Base-by-base conservation (phyloP, 2,797 vertebrate species). In the Pachyuromys duprasi region DNA sequence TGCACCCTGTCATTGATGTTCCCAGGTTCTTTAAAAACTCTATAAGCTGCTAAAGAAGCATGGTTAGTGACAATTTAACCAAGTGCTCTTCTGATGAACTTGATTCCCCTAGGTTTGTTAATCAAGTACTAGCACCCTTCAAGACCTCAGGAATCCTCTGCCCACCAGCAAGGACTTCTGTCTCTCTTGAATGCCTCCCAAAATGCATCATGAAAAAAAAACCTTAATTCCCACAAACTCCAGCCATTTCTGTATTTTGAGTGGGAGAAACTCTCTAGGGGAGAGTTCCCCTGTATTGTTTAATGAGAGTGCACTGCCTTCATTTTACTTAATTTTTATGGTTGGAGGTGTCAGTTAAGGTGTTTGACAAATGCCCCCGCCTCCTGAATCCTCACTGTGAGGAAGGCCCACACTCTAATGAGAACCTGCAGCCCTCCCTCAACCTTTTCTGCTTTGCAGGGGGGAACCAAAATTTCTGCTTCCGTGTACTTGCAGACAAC, bases 331-430 rank as follows among this genome's bases (percentile, higher is more conserved):
- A 55, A 57, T 90, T 97, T 98, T 97, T 97, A 97, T 96, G 95
- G 81, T 90, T 96, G 97, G 89, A 89, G 93, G 63, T 97, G 94
- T 97, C 97, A 97, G 96, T 98, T 96, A 97, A 93, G 91, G 42
- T 18, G 81, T 94, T 97, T 97, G 83, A 97, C 95, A 98, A 97
- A 96, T 95, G 95, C 97, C 97, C 97, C 95, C 18, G 7, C 96
- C 95, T 49, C 95, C 90, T 96, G 84, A 86, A 53, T 13, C 42
- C 18, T 72, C 6, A 2, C 31, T 9, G 22, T 17, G 81, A 26
- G 8, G 42, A 49, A 75, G 53, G 28, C 20, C 86, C 33, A 17
- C n/a, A 65, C 96, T 93, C 93, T 94, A 96, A 84, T 60, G 70
- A 93, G 28, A 76, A 80, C 62, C 24, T 83, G 96, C 94, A 76